phyloP scores from a whole-genome alignment of 1,140 invertebrate genomes.

The Micrasema longulum region DNA sequence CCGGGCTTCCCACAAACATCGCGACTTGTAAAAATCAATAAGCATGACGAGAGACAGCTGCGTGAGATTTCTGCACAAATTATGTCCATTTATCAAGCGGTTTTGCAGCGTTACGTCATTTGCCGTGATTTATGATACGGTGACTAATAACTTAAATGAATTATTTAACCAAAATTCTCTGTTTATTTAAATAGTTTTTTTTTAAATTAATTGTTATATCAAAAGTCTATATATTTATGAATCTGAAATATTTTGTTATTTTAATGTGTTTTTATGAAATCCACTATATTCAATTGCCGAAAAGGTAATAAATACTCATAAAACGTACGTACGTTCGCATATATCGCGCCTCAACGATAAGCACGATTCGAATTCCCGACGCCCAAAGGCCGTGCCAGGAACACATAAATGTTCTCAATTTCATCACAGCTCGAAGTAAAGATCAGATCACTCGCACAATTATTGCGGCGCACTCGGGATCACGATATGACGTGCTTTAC shows the following conservation, averaged over 20 bases:
- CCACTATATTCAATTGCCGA: no score
- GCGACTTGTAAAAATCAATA: constrained; percentile 6
- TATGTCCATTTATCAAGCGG: constrained; percentile 3
- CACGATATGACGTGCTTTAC: constrained; percentile 35
- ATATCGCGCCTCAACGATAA: not conserved
- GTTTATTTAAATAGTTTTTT: no score
- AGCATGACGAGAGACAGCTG: constrained; percentile 30
- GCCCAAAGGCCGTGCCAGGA: constrained; percentile 10
- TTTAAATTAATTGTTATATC: no score
- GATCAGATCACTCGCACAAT: constrained; percentile 39
- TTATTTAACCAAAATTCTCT: no score
- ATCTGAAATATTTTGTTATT: no score
- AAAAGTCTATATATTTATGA: no score
- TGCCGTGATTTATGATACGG: not conserved
- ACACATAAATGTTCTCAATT: constrained; percentile 32
- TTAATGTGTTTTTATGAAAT: no score
- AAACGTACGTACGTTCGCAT: not conserved
- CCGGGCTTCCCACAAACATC: not conserved
- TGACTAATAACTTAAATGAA: no score
- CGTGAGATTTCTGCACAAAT: constrained; percentile 23
- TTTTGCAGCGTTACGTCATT: constrained; percentile 10
- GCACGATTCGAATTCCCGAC: constrained; percentile 6
- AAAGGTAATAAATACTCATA: no score
- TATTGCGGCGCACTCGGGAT: constrained; percentile 10
- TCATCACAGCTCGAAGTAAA: constrained; percentile 27